Conservation (phyloP, 2,797 vertebrate species). For the Ctenopoma kingsleyae region DNA sequence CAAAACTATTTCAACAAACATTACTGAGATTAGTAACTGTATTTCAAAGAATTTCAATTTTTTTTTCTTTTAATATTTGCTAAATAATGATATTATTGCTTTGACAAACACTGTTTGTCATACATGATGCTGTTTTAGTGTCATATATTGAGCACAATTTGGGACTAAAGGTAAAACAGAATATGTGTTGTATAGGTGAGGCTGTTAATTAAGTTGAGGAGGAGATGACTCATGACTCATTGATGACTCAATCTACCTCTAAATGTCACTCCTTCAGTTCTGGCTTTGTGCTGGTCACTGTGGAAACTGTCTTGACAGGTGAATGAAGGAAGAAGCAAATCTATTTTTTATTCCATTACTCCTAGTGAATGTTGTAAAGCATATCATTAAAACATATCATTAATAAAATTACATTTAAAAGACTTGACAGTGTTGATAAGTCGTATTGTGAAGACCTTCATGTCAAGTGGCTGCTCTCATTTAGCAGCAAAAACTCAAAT, state of each 20-base stretch:
- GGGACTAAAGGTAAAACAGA: conserved; percentile 1
- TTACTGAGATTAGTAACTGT: background rate
- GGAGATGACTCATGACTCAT: conserved; percentile 66
- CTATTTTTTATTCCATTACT: conserved; percentile 41
- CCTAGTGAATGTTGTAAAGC: conserved; percentile 47
- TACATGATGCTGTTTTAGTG: background rate
- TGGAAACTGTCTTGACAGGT: conserved; percentile 43
- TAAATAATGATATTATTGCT: background rate
- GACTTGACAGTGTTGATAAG: conserved; percentile 40
- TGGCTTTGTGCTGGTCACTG: conserved; percentile 36
- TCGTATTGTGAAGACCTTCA: conserved; percentile 17
- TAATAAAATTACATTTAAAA: conserved; percentile 44
- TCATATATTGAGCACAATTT: conserved; percentile 7
- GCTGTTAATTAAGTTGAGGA: conserved; percentile 58
- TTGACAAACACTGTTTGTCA: background rate
- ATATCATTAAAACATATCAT: conserved; percentile 42
- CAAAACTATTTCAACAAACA: no score
- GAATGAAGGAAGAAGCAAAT: conserved; percentile 20
- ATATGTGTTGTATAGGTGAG: conserved; percentile 30
- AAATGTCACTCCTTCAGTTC: conserved; percentile 59
- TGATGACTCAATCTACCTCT: conserved; percentile 30
- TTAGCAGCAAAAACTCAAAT: conserved; percentile 9
- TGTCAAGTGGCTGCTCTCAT: conserved; percentile 25
- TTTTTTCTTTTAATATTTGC: background rate
- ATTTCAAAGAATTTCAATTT: background rate